phyloP scores from a whole-genome alignment of 2,888 invertebrate species.

The Barypeithes pellucidus region DNA sequence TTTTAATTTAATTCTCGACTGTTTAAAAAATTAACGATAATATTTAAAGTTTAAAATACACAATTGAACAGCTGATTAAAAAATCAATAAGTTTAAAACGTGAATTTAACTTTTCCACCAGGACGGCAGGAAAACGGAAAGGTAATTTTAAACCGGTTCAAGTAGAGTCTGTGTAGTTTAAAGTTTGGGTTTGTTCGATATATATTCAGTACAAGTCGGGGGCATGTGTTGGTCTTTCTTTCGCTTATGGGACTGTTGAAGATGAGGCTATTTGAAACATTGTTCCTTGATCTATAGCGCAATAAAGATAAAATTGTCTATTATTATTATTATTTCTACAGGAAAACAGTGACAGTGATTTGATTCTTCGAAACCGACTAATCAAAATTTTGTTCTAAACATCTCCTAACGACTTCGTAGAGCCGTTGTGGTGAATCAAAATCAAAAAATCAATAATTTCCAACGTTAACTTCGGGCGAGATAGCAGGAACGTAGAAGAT shows the following conservation, averaged over 20 bases:
- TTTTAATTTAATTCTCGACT: constrained; percentile 20
- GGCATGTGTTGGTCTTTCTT: not conserved
- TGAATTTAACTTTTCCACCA: constrained; percentile 43
- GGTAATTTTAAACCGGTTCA: constrained; percentile 10
- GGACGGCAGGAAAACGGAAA: not conserved
- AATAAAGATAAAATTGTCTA: not conserved
- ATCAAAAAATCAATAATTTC: constrained; percentile 28
- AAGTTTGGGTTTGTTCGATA: not conserved
- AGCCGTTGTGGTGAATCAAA: constrained; percentile 27
- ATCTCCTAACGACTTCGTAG: not conserved
- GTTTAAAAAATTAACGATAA: constrained; percentile 36
- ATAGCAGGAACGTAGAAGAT: not conserved
- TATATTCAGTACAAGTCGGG: not conserved
- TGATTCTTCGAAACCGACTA: not conserved
- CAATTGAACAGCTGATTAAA: constrained; percentile 45
- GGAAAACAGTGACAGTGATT: not conserved
- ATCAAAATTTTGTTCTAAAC: constrained; percentile 23
- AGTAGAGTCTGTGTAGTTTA: not conserved
- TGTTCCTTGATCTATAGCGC: not conserved
- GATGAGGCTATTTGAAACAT: not conserved
- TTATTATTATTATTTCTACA: not conserved
- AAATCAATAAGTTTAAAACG: constrained; percentile 53
- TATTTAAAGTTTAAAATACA: constrained; percentile 48
- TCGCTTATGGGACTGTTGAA: not conserved
- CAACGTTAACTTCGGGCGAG: constrained; percentile 3